Evolutionary conservation across 1,140 invertebrate genomes (phyloP).

Genomic region (Trinorchestia longiramus): DNA sequence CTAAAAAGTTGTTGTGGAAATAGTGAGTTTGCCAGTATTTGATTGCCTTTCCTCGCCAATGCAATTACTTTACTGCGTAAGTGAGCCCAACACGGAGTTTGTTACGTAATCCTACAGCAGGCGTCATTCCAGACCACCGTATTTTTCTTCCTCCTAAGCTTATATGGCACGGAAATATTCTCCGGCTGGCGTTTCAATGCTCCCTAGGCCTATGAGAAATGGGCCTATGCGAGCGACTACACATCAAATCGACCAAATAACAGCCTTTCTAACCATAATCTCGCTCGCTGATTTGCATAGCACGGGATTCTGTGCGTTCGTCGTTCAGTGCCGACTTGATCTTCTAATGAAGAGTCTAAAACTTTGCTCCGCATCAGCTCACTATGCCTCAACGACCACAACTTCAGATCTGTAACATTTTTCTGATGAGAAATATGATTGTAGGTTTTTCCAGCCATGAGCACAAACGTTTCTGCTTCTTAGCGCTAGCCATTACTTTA

Average conservation of each 20-base stretch:
- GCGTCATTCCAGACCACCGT: neutral
- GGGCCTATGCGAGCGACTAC: conserved; percentile 53
- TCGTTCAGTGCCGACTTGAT: neutral
- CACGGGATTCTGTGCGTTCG: conserved; percentile 19
- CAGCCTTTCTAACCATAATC: conserved; percentile 49
- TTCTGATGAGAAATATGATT: neutral
- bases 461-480: neutral
- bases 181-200: conserved; percentile 50
- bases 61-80: neutral
- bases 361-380: neutral
- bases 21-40: neutral
- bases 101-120: neutral
- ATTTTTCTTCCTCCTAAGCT: conserved; percentile 20
- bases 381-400: neutral
- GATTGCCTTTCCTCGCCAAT: neutral
- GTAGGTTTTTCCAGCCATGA: neutral
- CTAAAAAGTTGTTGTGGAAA: neutral
- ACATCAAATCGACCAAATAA: conserved; percentile 54
- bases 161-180: conserved; percentile 47
- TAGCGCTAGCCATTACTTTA: too few species aligned
- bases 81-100: neutral
- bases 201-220: conserved; percentile 54
- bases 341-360: conserved; percentile 27
- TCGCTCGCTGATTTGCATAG: conserved; percentile 39
- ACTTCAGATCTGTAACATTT: neutral